phyloP scores from a whole-genome alignment of 1,140 invertebrate species.

The Apis dorsata region DNA sequence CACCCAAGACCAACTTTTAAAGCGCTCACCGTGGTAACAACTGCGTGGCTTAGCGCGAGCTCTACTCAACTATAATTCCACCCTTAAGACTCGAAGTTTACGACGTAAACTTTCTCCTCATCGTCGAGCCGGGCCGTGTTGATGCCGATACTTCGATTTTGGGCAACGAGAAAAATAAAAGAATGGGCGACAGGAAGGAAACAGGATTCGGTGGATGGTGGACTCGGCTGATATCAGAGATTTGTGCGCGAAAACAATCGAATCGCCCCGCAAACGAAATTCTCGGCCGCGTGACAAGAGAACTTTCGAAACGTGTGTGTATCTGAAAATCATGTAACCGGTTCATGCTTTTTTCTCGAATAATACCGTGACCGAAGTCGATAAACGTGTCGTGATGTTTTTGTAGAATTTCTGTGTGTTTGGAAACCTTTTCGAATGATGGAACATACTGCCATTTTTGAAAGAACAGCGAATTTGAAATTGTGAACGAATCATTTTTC shows the following conservation, averaged over 20 bases:
- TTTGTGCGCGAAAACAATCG: conserved; percentile 45
- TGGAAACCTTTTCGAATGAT: not conserved
- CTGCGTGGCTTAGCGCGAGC: conserved; percentile 62
- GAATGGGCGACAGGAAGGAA: not conserved
- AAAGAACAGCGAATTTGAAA: no score
- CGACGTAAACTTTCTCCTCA: conserved; percentile 67
- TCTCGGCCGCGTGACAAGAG: not conserved
- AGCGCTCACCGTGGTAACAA: conserved; percentile 73
- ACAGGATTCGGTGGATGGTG: not conserved
- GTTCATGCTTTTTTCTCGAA: not conserved
- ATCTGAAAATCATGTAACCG: not conserved
- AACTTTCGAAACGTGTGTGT: conserved; percentile 1
- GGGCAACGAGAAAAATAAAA: conserved; percentile 40
- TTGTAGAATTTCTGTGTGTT: not conserved
- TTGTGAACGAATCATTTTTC: no score
- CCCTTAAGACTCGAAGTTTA: conserved; percentile 70
- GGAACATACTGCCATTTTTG: no score
- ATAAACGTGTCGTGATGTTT: not conserved
- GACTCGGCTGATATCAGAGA: conserved; percentile 23
- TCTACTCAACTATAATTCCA: conserved; percentile 69
- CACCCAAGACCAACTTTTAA: conserved; percentile 74
- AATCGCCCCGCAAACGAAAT: conserved; percentile 17
- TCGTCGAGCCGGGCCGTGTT: conserved; percentile 41
- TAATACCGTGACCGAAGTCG: not conserved
- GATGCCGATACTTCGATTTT: conserved; percentile 61